Evolutionary conservation across 2,113 vertebrate species (phyloP).

Genomic region (Dicentrarchus labrax): DNA sequence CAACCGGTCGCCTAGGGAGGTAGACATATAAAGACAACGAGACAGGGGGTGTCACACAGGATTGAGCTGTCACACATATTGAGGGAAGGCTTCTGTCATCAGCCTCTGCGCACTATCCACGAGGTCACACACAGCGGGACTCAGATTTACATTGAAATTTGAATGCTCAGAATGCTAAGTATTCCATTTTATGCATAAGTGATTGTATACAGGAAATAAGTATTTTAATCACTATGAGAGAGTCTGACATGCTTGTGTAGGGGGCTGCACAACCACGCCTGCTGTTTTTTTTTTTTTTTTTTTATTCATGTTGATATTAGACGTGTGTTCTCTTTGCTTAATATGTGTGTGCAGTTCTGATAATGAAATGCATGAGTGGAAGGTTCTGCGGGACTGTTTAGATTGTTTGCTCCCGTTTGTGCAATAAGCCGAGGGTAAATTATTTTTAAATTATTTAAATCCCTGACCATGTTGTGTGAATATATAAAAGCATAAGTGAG

Average conservation of each 20-base stretch:
- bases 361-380: neutral
- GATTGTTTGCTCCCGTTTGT: neutral
- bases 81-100: constrained; percentile 62
- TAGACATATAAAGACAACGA: constrained; percentile 54
- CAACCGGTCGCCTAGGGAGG: constrained; percentile 56
- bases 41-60: constrained; percentile 63
- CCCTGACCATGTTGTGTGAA: neutral
- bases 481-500: neutral
- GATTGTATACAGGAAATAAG: neutral
- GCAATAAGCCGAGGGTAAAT: neutral
- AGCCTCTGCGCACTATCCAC: neutral
- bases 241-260: neutral
- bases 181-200: constrained; percentile 17
- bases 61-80: constrained; percentile 74
- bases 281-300: constrained; percentile 4
- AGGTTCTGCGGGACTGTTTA: neutral
- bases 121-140: constrained; percentile 21
- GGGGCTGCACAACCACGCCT: neutral
- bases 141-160: constrained; percentile 36
- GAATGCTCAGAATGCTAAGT: constrained; percentile 3
- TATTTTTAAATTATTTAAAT: too few species aligned
- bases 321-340: neutral
- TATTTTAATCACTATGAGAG: neutral
- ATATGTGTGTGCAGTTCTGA: neutral
- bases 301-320: constrained; percentile 1